Conservation (phyloP, 2,888 invertebrate genomes). For the Schizotus pectinicornis region DNA sequence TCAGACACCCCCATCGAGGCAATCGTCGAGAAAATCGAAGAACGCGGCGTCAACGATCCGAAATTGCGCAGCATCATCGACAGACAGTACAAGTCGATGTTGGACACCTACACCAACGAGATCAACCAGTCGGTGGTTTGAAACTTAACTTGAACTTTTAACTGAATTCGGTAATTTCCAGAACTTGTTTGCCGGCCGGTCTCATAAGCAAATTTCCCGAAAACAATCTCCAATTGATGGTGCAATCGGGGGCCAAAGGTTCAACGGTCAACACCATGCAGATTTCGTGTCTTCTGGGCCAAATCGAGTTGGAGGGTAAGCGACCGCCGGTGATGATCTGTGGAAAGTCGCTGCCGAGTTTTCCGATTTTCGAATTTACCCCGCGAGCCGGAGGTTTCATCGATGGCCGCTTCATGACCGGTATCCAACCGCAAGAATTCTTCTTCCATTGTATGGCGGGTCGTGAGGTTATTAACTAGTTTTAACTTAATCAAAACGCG, state of each 20-base stretch:
- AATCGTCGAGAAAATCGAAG: slow-evolving; percentile 72
- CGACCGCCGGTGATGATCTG: slow-evolving; percentile 94
- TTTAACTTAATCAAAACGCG: background rate
- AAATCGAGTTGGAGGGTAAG: slow-evolving; percentile 98
- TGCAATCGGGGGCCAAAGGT: slow-evolving; percentile 98
- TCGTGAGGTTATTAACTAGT: slow-evolving; percentile 77
- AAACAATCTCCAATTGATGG: slow-evolving; percentile 98
- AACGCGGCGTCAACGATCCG: slow-evolving; percentile 71
- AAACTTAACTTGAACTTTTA: background rate
- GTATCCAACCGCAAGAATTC: slow-evolving; percentile 97
- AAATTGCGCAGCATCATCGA: slow-evolving; percentile 83
- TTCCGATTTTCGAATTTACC: slow-evolving; percentile 83
- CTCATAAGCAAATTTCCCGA: slow-evolving; percentile 86
- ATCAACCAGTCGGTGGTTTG: slow-evolving; percentile 74
- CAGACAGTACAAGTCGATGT: slow-evolving; percentile 79
- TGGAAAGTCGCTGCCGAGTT: slow-evolving; percentile 91
- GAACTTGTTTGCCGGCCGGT: slow-evolving; percentile 82
- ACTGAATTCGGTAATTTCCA: slow-evolving; percentile 45
- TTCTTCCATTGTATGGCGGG: slow-evolving; percentile 99
- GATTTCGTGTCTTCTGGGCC: slow-evolving; percentile 96
- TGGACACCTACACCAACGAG: slow-evolving; percentile 86
- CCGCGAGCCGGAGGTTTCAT: slow-evolving; percentile 97
- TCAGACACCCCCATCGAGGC: slow-evolving; percentile 64
- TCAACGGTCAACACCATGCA: slow-evolving; percentile 97
- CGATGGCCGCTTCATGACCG: slow-evolving; percentile 95